Conservation (phyloP, 1,140 invertebrate species). For the Anadara kagoshimensis region DNA sequence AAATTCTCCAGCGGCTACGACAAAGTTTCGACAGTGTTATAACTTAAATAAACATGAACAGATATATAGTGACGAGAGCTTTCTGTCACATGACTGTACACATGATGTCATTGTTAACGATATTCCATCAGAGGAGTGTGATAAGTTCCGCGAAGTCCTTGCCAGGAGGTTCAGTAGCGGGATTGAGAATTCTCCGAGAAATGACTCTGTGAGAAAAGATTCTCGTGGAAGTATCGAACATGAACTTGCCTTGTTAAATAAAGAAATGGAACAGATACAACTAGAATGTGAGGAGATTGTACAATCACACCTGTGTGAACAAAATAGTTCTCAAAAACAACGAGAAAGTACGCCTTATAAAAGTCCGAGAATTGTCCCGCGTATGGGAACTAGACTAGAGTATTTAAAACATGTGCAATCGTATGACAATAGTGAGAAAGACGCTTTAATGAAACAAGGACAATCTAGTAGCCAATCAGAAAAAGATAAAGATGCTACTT, state of each 20-base stretch:
- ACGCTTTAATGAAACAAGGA: slow-evolving; percentile 12
- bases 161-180: slow-evolving; percentile 54
- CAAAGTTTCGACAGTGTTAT: slow-evolving; percentile 35
- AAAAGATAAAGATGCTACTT: slow-evolving; percentile 53
- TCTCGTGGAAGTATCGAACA: slow-evolving; percentile 75
- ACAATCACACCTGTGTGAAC: slow-evolving; percentile 56
- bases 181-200: slow-evolving; percentile 46
- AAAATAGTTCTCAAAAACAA: slow-evolving; percentile 51
- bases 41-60: slow-evolving; percentile 30
- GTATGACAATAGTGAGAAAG: slow-evolving; percentile 23
- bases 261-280: slow-evolving; percentile 78
- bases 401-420: slow-evolving; percentile 67
- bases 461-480: slow-evolving; percentile 44
- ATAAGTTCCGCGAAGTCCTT: slow-evolving; percentile 66
- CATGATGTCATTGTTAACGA: slow-evolving; percentile 50
- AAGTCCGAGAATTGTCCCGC: slow-evolving; percentile 70
- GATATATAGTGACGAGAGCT: slow-evolving; percentile 67
- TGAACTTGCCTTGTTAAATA: slow-evolving; percentile 76
- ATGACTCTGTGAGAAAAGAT: slow-evolving; percentile 53
- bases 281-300: slow-evolving; percentile 75
- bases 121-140: slow-evolving; percentile 63
- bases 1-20: slow-evolving; percentile 47
- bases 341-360: slow-evolving; percentile 51
- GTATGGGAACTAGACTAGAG: slow-evolving; percentile 76
- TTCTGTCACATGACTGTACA: slow-evolving; percentile 61